Percentiles rank a stretch among this genome's conserved stretches.
Conservation (phyloP, 2,113 vertebrate species). For the Murina feae region DNA sequence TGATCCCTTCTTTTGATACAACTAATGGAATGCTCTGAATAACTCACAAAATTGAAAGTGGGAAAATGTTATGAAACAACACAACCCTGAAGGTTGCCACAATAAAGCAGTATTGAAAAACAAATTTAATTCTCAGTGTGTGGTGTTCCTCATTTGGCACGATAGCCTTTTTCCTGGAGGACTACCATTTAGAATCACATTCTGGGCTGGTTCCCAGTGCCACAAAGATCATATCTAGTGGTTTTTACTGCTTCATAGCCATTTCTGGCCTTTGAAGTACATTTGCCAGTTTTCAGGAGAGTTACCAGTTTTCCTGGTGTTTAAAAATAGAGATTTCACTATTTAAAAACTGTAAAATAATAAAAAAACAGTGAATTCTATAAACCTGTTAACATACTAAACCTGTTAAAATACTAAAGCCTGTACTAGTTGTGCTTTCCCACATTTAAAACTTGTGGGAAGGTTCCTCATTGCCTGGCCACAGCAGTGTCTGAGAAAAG, state of each 20-base stretch:
- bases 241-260: neutral
- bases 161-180: neutral
- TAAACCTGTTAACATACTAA: neutral
- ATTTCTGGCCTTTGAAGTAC: neutral
- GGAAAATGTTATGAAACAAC: neutral
- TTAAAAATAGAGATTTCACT: neutral
- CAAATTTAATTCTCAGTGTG: neutral
- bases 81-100: neutral
- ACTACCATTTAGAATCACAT: neutral
- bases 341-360: neutral
- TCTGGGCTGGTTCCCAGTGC: neutral
- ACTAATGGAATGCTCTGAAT: neutral
- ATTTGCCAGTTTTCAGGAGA: neutral
- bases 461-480: neutral
- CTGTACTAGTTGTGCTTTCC: neutral
- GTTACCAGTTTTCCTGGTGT: neutral
- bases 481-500: neutral
- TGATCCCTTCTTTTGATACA: neutral
- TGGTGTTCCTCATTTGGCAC: neutral
- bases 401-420: neutral
- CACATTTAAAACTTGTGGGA: neutral
- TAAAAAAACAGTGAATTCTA: neutral
- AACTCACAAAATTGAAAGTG: neutral
- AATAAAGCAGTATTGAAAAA: neutral
- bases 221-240: neutral